phyloP scores from a whole-genome alignment of 2,797 vertebrate species.

The Aplochiton taeniatus region DNA sequence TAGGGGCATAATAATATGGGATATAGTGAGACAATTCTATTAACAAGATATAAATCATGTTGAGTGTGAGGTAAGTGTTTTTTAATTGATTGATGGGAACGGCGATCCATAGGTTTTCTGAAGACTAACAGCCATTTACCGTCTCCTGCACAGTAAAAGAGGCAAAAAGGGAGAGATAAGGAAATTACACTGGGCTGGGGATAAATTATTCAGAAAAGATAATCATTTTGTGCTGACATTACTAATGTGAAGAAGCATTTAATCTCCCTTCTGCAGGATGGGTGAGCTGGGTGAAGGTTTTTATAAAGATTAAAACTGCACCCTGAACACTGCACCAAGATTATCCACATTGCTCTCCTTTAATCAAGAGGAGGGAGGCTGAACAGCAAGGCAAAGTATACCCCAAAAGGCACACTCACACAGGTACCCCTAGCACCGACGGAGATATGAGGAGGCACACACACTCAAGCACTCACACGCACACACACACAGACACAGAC shows the following conservation, averaged over 20 bases:
- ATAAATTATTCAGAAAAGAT: constrained; percentile 99
- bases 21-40: constrained; percentile 99
- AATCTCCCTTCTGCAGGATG: constrained; percentile 84
- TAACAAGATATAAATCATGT: constrained; percentile 99
- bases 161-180: constrained; percentile 87
- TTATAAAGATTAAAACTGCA: constrained; percentile 79
- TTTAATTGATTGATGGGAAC: constrained; percentile 99
- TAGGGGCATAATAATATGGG: constrained; percentile 97
- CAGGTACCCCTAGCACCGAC: constrained; percentile 6
- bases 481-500: not conserved
- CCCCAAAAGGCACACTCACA: constrained; percentile 10
- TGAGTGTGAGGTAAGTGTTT: constrained; percentile 99
- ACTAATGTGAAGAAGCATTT: constrained; percentile 99
- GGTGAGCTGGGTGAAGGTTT: constrained; percentile 71
- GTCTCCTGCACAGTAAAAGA: constrained; percentile 84
- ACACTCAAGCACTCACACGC: not conserved
- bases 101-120: constrained; percentile 86
- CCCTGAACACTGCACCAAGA: constrained; percentile 45
- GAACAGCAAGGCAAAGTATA: constrained; percentile 16
- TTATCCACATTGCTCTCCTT: constrained; percentile 59
- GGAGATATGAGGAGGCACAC: not conserved
- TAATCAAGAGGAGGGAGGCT: constrained; percentile 48
- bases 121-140: constrained; percentile 93
- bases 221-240: constrained; percentile 98
- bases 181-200: constrained; percentile 84